These are phyloP conservation scores for Saxidomus purpurata DNA, from an alignment of 1,140 invertebrate species.

Conservation along the genomic window DNA sequence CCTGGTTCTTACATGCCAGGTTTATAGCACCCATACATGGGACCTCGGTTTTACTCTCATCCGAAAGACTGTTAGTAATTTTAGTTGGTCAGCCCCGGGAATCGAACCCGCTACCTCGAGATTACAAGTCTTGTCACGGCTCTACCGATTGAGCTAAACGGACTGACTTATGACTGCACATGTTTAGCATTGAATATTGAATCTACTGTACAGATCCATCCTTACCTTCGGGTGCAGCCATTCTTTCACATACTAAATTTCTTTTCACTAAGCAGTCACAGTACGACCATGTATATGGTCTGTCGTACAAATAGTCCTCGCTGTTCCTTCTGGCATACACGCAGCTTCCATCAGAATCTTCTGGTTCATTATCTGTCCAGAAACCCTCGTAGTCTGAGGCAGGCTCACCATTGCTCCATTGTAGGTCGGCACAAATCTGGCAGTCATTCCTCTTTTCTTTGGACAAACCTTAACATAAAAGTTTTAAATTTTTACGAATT, in stretches of 20 bases:
- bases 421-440: background rate
- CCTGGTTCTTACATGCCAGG: no score
- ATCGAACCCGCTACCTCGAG: no score
- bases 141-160: no score
- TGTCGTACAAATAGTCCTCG: slow-evolving; percentile 49
- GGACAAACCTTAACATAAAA: slow-evolving; percentile 9
- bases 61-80: no score
- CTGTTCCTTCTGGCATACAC: background rate
- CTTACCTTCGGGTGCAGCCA: slow-evolving; percentile 55
- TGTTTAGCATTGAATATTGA: no score
- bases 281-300: slow-evolving; percentile 40
- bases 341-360: slow-evolving; percentile 21
- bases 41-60: no score
- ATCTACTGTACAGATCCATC: no score
- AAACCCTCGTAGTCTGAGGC: slow-evolving; percentile 10
- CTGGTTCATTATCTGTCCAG: slow-evolving; percentile 56
- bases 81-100: no score
- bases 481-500: background rate
- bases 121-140: no score
- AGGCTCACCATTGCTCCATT: slow-evolving; percentile 30
- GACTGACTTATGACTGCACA: no score
- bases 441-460: background rate
- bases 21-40: no score
- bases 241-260: slow-evolving; percentile 56
- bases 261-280: slow-evolving; percentile 16